phyloP scores from a whole-genome alignment of 2,113 vertebrate species.

The Mesocricetus auratus region DNA sequence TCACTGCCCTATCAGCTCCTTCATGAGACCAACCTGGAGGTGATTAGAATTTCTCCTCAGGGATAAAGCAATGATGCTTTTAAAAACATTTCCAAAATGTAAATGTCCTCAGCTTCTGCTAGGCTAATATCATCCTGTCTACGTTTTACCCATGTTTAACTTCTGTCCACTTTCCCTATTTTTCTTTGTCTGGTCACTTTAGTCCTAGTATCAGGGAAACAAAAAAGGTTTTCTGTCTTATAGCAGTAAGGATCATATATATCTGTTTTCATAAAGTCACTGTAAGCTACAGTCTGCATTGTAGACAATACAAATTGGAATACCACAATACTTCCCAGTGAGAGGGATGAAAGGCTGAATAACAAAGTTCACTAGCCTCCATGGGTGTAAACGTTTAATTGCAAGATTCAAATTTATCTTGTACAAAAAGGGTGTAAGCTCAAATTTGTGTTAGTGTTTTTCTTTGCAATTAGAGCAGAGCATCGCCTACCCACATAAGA shows the following conservation, averaged over 20 bases:
- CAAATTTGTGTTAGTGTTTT: slow-evolving; percentile 22
- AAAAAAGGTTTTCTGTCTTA: background rate
- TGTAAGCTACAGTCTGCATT: background rate
- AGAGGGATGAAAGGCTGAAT: background rate
- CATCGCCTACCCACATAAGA: background rate
- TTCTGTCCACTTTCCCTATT: background rate
- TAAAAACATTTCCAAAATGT: background rate
- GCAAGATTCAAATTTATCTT: slow-evolving; percentile 15
- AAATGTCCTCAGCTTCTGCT: background rate
- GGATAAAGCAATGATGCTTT: background rate
- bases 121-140: background rate
- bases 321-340: background rate
- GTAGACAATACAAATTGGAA: too few relatives aligned
- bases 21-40: background rate
- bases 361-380: background rate
- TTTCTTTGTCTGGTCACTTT: background rate
- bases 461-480: background rate
- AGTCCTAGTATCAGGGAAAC: background rate
- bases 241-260: too few relatives aligned
- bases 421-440: slow-evolving; percentile 11
- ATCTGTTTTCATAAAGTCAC: background rate
- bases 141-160: too few relatives aligned
- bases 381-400: background rate
- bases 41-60: background rate
- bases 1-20: too few relatives aligned